Conservation (phyloP, 2,888 invertebrate species). For the Cremastinae sp. region DNA sequence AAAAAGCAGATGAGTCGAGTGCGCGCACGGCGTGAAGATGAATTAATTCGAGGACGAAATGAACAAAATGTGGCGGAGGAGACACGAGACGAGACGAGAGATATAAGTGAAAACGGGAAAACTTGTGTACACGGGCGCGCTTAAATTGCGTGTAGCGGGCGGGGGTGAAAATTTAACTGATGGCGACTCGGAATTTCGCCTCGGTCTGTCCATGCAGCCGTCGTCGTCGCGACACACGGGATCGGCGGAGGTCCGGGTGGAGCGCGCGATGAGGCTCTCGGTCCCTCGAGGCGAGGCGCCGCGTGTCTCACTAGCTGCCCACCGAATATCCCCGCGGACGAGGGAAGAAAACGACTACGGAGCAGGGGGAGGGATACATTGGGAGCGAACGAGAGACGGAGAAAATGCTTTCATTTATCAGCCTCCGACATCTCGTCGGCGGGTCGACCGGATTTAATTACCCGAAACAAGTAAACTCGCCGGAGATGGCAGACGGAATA, state of each 20-base stretch:
- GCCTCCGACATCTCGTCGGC: slow-evolving; percentile 73
- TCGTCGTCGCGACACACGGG: slow-evolving; percentile 31
- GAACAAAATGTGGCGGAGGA: too few relatives aligned
- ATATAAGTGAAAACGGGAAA: slow-evolving; percentile 32
- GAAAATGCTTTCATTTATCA: slow-evolving; percentile 72
- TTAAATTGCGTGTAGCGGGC: too few relatives aligned
- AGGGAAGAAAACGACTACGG: slow-evolving; percentile 49
- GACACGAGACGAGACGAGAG: slow-evolving; percentile 27
- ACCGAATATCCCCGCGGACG: slow-evolving; percentile 47
- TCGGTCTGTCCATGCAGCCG: slow-evolving; percentile 44
- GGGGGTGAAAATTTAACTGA: slow-evolving; percentile 34
- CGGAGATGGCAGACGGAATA: slow-evolving; percentile 49
- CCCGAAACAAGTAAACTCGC: slow-evolving; percentile 71
- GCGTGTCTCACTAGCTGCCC: slow-evolving; percentile 49
- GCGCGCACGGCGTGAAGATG: slow-evolving; percentile 23
- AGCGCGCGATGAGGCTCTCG: slow-evolving; percentile 48
- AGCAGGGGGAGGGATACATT: too few relatives aligned
- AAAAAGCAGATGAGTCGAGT: slow-evolving; percentile 24
- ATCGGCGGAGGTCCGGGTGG: slow-evolving; percentile 40
- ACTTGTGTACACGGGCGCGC: slow-evolving; percentile 22
- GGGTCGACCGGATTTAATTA: slow-evolving; percentile 73
- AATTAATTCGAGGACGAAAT: slow-evolving; percentile 56
- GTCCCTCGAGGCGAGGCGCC: slow-evolving; percentile 61
- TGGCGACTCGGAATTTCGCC: slow-evolving; percentile 30
- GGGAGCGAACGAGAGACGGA: slow-evolving; percentile 47